Evolutionary conservation across 2,797 vertebrate genomes (phyloP), one percentile per base, ranked within the genome.

Genomic region (Clarias pachynema): DNA sequence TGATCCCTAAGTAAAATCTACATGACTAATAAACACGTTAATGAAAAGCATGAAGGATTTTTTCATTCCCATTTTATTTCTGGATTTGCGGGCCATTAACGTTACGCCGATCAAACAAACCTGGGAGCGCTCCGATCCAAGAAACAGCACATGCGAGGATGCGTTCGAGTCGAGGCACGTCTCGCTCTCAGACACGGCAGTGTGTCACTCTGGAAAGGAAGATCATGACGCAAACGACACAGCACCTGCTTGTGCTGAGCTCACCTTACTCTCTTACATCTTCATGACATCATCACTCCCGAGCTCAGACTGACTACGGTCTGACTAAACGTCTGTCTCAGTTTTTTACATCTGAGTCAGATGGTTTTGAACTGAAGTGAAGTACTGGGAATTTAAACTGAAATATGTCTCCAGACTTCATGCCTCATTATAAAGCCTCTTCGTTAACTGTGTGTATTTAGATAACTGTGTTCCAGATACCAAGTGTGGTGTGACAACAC

Each of bases 31-130:
- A 44, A 81, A 79, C n/a, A 34, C 0, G 5, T 5, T 63, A 57
- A n/a, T 80, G 60, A 77, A 60, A 83, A 69, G 34, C 49, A 88
- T 83, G 66, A 91, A 89, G 89, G 60, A 92, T 90, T 91, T 56
- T 85, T 83, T 81, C 80, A 24, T n/a, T 60, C 86, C 81, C 26
- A 5, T 62, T 40, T 79, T 62, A 62, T 62, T 79, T 24, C 77
- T 26, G n/a, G 78, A 65, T 65, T 65, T 79, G 65, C 81, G 79
- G 80, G 0, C 88, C 89, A 88, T 31, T 3, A 56, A 89, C 82
- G 74, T 91, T 87, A 77, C 78, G 65, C 86, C 60, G 72, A 5
- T 6, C 89, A 86, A 62, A 81, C 88, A 92, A 92, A 89, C 89
- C 90, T 74, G 56, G 70, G 16, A 65, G n/a, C 60, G 44, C 60